Base-by-base conservation (phyloP, 2,888 invertebrate genomes). In the Keiferia lycopersicella region DNA sequence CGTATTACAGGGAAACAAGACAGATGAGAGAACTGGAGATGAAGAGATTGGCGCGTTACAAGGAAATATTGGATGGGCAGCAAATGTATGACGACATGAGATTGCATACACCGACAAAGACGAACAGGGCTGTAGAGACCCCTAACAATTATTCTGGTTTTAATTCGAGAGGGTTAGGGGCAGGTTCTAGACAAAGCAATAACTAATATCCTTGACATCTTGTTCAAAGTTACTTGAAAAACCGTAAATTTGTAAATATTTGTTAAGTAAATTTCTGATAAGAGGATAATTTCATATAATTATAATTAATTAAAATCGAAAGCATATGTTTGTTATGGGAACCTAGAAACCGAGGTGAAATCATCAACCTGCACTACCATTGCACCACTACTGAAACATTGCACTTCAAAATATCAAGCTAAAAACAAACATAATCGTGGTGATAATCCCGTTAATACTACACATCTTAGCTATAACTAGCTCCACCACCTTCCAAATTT, bases 101-200 rank as follows among this genome's bases (percentile, higher is more conserved):
- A 18, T 80, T 80, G 18, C 60, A 22, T 61, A 75, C 78, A 4
- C 80, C 82, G 2, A 66, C 68, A 0, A 88, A 80, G 66, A 74
- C 84, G 0, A 88, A 84, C 65, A 79, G 90, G 67, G 91, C 91
- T 26, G 87, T 83, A 3, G 89, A 89, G 67, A 89, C 88, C 16
- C 74, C 80, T 1, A 14, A 14, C 14, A 53, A 53, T 26, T 53
- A 22, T 53, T 53, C 51, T 14, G 51, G 12, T 22, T 53, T 20
- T 4, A 18, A 53, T 22, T 53, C 51, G 10, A 53, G 20, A 3
- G 22, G 51, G 11, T 26, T 53, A 12, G 51, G 18, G 1, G 11
- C 51, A 0, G 14, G 4, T 7, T 26, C 51, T 53, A 53, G 45
- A n/a, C n/a, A n/a, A 45, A 1, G 45, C 45, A n/a, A 45, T 16